Base-by-base conservation (phyloP, 1,140 invertebrate species). In the Bathynomus jamesi region DNA sequence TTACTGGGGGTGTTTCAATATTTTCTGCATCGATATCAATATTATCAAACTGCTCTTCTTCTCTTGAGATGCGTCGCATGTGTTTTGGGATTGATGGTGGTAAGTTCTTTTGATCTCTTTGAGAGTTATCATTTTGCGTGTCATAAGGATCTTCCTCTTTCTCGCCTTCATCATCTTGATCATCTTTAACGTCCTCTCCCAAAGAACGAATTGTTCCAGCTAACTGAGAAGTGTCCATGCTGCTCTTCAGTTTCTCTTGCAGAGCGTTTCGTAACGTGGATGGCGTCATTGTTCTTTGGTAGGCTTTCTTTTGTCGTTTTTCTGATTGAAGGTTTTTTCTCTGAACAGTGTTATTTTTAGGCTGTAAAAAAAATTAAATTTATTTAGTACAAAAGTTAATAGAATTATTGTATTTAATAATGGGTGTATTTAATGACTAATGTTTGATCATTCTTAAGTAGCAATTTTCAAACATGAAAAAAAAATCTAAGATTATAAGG, bases 1-100 rank as follows among this genome's bases (percentile, higher is more conserved):
- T 90, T 0, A 88, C 89, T 0, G 92, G 92, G 4, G 92, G 92
- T 4, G 92, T 94, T 84, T 94, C 92, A 21, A 94, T 91, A 76
- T 95, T 95, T 76, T 95, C 92, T 3, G 91, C 91, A 80, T 95
- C 92, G 11, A 94, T 92, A 79, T 94, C 91, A 28, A 91, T 88
- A 79, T 89, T 90, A 77, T 91, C 90, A 77, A 82, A 78, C 79
- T 87, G 81, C 3, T 78, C 76, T 60, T 80, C 79, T 28, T 78
- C 75, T 25, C 72, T 72, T 13, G 78, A 77, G 10, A 67, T 40
- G 21, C 71, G 46, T 2, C 78, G 79, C 27, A 71, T 66, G 62
- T 77, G 82, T 78, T 76, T 74, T 78, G 73, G 80, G 30, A 80
- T 79, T 62, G 81, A 81, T 4, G 82, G 82, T 27, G 81, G 81